Conservation (phyloP, 1,140 invertebrate species). For the Drosophila tsacasi region DNA sequence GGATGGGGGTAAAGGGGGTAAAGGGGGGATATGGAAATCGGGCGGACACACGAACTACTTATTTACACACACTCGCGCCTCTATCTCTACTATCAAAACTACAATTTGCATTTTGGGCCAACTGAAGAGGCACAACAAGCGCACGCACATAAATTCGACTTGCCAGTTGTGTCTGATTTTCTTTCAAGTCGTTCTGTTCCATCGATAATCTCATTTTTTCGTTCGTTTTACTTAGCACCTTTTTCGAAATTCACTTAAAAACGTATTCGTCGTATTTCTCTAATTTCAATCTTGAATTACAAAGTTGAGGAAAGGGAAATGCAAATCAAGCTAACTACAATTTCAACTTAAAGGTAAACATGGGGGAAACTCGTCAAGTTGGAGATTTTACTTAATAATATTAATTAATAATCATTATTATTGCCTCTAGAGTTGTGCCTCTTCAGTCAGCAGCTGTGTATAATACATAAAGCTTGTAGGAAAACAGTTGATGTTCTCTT, state of each 20-base stretch:
- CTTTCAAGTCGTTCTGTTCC: neutral
- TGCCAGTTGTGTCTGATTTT: neutral
- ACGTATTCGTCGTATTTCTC: neutral
- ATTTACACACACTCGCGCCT: constrained; percentile 28
- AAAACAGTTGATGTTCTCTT: neutral
- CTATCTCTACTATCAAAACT: constrained; percentile 14
- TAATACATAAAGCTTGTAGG: constrained; percentile 2
- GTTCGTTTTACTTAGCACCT: constrained; percentile 10
- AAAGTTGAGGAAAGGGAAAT: neutral
- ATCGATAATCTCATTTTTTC: neutral
- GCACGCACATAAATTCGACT: constrained; percentile 4
- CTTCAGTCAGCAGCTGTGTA: constrained; percentile 16
- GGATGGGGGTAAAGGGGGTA: neutral
- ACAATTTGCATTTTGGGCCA: constrained; percentile 29
- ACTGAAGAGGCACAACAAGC: constrained; percentile 10
- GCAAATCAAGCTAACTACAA: neutral
- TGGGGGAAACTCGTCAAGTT: neutral
- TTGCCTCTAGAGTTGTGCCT: constrained; percentile 18
- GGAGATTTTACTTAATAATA: neutral
- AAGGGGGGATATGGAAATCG: constrained; percentile 15
- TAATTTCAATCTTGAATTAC: neutral
- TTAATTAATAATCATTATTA: too few species aligned
- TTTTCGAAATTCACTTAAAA: constrained; percentile 1
- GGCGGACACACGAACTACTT: constrained; percentile 26
- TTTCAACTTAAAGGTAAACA: constrained; percentile 2